These are phyloP conservation scores for Orthonyx spaldingii DNA, from an alignment of 2,113 vertebrate genomes.

Conservation along the genomic window DNA sequence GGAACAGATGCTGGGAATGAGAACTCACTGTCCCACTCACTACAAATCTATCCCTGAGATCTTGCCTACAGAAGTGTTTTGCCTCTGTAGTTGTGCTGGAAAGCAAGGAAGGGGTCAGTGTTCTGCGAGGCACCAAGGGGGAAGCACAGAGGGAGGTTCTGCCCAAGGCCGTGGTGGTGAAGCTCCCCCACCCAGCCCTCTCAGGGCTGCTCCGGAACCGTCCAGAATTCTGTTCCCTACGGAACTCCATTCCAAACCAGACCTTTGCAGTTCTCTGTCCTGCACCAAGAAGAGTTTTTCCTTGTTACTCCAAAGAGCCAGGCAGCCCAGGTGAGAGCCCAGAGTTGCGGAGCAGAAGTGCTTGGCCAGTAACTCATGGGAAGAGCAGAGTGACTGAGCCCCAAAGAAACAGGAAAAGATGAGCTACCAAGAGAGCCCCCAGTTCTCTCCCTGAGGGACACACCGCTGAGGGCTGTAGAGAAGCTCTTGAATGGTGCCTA, in stretches of 20 bases:
- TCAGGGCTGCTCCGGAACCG: background rate
- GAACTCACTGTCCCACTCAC: background rate
- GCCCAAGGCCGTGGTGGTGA: fast-evolving
- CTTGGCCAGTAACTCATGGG: background rate
- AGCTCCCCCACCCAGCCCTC: background rate
- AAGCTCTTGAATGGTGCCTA: background rate
- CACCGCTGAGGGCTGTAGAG: background rate
- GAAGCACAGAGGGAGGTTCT: background rate
- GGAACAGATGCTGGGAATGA: fast-evolving
- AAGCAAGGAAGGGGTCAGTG: background rate
- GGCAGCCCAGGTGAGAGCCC: background rate
- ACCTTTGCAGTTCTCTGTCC: background rate
- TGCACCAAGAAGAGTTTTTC: background rate
- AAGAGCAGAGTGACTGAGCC: background rate
- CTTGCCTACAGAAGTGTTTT: fast-evolving
- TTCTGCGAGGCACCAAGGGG: background rate
- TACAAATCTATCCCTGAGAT: background rate
- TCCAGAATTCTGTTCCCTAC: background rate
- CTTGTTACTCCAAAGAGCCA: background rate
- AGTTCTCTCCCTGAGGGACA: background rate
- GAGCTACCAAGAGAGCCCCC: background rate
- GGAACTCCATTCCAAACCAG: fast-evolving
- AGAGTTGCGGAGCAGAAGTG: background rate
- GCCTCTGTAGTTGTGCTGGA: background rate
- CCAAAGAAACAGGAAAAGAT: background rate